These are phyloP conservation scores for Propithecus perrieri DNA, from an alignment of 2,797 vertebrate genomes.

Conservation along the genomic window DNA sequence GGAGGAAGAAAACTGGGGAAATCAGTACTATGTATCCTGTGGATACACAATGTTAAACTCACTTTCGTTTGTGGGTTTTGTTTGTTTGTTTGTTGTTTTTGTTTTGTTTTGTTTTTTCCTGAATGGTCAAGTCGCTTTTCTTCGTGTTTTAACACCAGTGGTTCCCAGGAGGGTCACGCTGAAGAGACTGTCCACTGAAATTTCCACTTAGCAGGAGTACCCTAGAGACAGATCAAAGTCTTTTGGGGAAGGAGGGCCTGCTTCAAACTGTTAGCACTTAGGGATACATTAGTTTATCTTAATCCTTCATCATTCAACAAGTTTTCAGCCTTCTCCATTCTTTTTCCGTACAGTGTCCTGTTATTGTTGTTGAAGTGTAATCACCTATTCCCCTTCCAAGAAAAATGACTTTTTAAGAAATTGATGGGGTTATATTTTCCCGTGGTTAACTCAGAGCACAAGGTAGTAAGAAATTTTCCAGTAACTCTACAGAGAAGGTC, in stretches of 20 bases:
- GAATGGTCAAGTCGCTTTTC: neutral
- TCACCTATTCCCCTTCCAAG: neutral
- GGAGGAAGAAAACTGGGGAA: neutral
- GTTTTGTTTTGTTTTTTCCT: neutral
- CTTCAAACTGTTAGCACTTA: slow-evolving; percentile 57
- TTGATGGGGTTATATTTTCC: neutral
- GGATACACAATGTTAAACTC: rapidly evolving
- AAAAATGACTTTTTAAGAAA: neutral
- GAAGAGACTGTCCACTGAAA: neutral
- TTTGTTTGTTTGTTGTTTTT: neutral
- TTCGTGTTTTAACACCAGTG: neutral
- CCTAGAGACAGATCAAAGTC: slow-evolving; percentile 29
- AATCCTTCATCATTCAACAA: slow-evolving; percentile 31
- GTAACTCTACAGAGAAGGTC: neutral
- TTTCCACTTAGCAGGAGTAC: slow-evolving; percentile 47
- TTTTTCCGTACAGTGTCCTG: neutral
- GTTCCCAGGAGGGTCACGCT: neutral
- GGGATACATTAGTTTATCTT: neutral
- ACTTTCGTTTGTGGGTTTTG: neutral
- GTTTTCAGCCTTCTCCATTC: neutral
- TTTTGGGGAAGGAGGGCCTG: neutral
- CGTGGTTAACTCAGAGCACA: neutral
- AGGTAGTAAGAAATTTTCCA: neutral
- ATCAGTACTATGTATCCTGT: neutral
- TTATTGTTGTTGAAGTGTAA: neutral